Conservation (phyloP, 2,113 vertebrate genomes). For the Bambusicola thoracicus region DNA sequence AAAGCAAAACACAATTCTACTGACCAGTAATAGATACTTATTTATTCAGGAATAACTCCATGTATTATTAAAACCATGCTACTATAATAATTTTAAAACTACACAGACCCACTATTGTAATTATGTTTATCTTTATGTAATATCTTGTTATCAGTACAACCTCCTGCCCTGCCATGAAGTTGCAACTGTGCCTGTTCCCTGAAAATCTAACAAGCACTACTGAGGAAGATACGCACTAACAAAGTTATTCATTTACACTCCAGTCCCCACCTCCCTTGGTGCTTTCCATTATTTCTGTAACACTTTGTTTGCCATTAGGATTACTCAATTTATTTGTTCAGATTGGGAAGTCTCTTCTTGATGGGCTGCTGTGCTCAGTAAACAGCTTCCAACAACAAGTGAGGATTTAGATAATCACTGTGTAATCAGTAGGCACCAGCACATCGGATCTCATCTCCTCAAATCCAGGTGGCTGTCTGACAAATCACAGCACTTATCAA, state of each 20-base stretch:
- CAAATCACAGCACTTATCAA: neutral
- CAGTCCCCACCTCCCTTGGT: neutral
- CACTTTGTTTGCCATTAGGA: conserved; percentile 66
- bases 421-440: conserved; percentile 74
- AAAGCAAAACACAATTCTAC: neutral
- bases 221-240: neutral
- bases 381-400: conserved; percentile 68
- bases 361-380: conserved; percentile 59
- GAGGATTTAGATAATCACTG: conserved; percentile 78
- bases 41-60: conserved; percentile 24
- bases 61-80: conserved; percentile 42
- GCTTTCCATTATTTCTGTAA: conserved; percentile 63
- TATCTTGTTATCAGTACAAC: conserved; percentile 41
- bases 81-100: conserved; percentile 8
- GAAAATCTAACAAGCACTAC: neutral
- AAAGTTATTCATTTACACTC: neutral
- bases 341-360: conserved; percentile 64
- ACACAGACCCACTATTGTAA: neutral
- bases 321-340: conserved; percentile 71
- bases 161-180: conserved; percentile 10
- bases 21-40: neutral
- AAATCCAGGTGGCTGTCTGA: conserved; percentile 63
- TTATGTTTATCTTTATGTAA: conserved; percentile 37
- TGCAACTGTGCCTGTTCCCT: neutral
- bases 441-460: conserved; percentile 41